These are phyloP conservation scores for Orgyia antiqua DNA, from an alignment of 2,888 invertebrate species.

Conservation along the genomic window DNA sequence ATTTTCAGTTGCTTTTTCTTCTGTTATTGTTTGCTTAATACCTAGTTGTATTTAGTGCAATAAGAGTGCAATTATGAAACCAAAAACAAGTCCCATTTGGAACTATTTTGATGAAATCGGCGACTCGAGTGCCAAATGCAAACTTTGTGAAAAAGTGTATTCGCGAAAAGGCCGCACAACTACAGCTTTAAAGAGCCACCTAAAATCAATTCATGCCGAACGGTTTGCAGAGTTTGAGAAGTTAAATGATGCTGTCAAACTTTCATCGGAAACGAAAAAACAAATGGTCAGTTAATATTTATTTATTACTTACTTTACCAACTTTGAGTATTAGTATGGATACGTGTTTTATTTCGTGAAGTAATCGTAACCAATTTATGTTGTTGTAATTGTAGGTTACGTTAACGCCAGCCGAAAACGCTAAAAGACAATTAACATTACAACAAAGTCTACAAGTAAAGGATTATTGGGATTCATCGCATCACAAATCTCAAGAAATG, in stretches of 20 bases:
- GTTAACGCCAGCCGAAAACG: slow-evolving; percentile 11
- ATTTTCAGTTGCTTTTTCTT: slow-evolving; percentile 6
- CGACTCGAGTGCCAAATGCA: neutral
- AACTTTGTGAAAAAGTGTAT: slow-evolving; percentile 6
- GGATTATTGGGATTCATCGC: slow-evolving; percentile 15
- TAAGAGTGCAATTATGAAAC: neutral
- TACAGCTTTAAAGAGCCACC: slow-evolving; percentile 20
- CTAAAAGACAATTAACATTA: slow-evolving; percentile 17
- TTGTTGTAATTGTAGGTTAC: slow-evolving; percentile 9
- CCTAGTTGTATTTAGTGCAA: slow-evolving; percentile 2
- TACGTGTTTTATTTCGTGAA: slow-evolving; percentile 9
- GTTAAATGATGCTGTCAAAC: slow-evolving; percentile 1
- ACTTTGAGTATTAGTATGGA: slow-evolving; percentile 5
- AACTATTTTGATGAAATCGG: neutral
- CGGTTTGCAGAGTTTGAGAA: slow-evolving; percentile 15
- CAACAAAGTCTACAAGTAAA: slow-evolving; percentile 15
- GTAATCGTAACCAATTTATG: slow-evolving; percentile 7
- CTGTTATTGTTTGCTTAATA: slow-evolving; percentile 2
- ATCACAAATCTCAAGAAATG: slow-evolving; percentile 2
- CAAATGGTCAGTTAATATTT: slow-evolving; percentile 15
- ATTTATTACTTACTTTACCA: slow-evolving; percentile 9
- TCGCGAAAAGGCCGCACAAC: slow-evolving; percentile 24
- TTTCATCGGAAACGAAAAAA: slow-evolving; percentile 15
- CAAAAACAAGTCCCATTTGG: neutral
- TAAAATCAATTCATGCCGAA: slow-evolving; percentile 22